Base-by-base conservation (phyloP, 2,797 vertebrate genomes). In the Cirrhinus molitorella region DNA sequence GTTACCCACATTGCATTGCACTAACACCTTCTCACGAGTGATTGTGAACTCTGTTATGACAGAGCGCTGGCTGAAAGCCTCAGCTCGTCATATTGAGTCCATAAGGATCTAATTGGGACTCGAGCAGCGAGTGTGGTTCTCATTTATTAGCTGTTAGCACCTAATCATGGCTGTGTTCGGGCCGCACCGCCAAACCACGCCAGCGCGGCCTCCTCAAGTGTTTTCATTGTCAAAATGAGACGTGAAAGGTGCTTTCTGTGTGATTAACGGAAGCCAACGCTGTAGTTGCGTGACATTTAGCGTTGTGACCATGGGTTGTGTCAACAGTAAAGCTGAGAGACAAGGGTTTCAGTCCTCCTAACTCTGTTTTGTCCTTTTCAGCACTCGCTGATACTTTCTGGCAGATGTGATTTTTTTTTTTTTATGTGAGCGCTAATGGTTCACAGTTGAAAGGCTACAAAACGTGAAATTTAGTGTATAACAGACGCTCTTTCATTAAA, bases 171-270 rank as follows among this genome's bases (percentile, higher is more conserved):
- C 76, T 67, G 47, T 31, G 63, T 70, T 78, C 77, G n/a, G 67
- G 59, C 79, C 6, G 14, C 14, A 17, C 28, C 17, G 59, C 16
- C 59, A 72, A 71, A 55, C 51, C 81, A 71, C 75, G 72, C 51
- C 77, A 67, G 77, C 5, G 77, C 87, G 87, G 89, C 80, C 89
- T 85, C 59, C 40, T 81, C 49, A 91, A 93, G 92, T 89, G 87
- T 91, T 93, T 79, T 89, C 92, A 90, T 91, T 88, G 70, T 73
- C 72, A 73, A 80, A 88, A 89, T 87, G 73, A 76, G 83, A 90
- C 76, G 88, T 91, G 91, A 93, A 92, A 92, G 89, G 89, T 84
- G 66, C 78, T 93, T 87, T 94, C 91, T 88, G 92, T 92, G 89
- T 93, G 91, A 92, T 92, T 87, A 89, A 90, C 90, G 89, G 91